Evolutionary conservation across 1,140 invertebrate genomes (phyloP).

Genomic region (Drosophila lacertosa): DNA sequence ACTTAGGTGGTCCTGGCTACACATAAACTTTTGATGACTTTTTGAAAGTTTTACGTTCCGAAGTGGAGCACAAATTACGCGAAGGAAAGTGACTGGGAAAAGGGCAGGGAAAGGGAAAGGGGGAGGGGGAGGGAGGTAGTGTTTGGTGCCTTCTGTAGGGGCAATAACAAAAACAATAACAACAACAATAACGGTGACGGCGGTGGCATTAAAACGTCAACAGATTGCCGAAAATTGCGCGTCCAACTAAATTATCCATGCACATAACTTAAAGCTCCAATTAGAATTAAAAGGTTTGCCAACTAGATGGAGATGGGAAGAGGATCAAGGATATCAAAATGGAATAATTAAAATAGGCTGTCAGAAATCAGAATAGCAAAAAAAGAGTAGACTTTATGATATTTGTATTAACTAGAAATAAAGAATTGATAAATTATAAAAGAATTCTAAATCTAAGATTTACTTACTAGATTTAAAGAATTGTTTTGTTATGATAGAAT

Average conservation of each 20-base stretch:
- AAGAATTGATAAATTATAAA: no score
- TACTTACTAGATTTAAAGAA: no score
- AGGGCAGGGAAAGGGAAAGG: neutral
- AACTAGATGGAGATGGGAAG: neutral
- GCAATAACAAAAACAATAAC: conserved; percentile 26
- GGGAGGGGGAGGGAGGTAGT: no score
- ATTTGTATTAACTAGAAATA: no score
- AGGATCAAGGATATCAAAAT: no score
- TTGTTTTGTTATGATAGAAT: no score
- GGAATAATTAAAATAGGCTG: no score
- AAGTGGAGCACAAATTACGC: conserved; percentile 69
- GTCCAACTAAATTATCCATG: conserved; percentile 20
- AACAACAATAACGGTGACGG: conserved; percentile 23
- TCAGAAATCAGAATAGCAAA: no score
- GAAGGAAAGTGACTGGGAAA: conserved; percentile 4
- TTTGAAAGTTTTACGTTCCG: conserved; percentile 72
- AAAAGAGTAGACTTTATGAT: no score
- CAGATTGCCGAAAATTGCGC: conserved; percentile 41
- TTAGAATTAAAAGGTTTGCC: conserved; percentile 9
- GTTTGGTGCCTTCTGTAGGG: conserved; percentile 4
- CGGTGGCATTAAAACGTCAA: conserved; percentile 31
- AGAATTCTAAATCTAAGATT: no score
- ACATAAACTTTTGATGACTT: conserved; percentile 78
- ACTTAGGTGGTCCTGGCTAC: conserved; percentile 58
- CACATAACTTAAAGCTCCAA: conserved; percentile 28